Evolutionary conservation across 2,797 vertebrate species (phyloP).

Genomic region (Pagetopsis macropterus): DNA sequence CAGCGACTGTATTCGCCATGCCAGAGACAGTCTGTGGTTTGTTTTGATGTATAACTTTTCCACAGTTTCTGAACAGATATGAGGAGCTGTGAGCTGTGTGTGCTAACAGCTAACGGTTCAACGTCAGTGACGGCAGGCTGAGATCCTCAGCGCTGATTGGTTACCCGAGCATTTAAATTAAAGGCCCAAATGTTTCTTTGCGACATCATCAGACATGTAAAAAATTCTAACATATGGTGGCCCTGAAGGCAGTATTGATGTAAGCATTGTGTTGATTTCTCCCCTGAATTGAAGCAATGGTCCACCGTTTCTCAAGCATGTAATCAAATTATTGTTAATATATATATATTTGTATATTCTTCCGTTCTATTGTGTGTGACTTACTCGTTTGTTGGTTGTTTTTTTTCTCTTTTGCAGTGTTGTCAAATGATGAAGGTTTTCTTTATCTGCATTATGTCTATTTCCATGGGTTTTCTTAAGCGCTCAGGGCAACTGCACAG

Average conservation of each 20-base stretch:
- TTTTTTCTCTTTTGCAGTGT: background rate
- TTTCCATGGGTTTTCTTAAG: background rate
- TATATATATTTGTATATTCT: background rate
- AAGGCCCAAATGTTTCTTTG: background rate
- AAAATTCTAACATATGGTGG: background rate
- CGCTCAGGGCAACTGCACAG: background rate
- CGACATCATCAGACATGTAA: background rate
- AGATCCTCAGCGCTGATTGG: too few species aligned
- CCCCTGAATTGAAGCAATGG: background rate
- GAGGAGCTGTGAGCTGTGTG: too few species aligned
- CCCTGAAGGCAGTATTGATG: background rate
- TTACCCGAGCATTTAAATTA: background rate
- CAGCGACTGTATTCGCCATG: too few species aligned
- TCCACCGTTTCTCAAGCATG: background rate
- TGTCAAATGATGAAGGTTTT: background rate
- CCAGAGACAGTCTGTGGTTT: too few species aligned
- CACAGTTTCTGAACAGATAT: too few species aligned
- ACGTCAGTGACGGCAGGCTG: too few species aligned
- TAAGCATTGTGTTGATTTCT: conserved; percentile 1
- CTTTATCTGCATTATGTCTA: too few species aligned
- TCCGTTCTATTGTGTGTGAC: background rate
- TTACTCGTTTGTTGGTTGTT: background rate
- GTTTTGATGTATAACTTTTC: too few species aligned
- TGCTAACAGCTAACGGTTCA: too few species aligned
- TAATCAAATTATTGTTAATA: background rate